Conservation (phyloP, 2,888 invertebrate genomes). For the Synanthedon andrenaeformis region DNA sequence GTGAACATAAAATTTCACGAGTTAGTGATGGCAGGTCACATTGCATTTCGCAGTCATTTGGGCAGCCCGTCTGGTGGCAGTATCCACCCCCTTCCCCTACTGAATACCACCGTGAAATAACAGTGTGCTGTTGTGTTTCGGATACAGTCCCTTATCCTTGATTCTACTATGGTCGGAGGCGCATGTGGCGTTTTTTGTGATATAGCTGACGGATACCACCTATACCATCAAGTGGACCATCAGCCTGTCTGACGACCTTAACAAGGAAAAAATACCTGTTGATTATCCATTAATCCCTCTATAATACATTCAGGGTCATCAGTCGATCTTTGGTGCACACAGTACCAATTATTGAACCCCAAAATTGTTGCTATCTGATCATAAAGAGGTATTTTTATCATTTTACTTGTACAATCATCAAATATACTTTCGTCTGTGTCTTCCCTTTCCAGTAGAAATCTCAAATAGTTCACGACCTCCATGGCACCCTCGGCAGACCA, state of each 20-base stretch:
- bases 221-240: neutral
- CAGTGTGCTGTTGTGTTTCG: too few species aligned
- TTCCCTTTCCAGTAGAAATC: constrained; percentile 42
- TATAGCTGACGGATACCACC: too few species aligned
- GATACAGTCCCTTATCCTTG: too few species aligned
- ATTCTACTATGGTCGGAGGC: too few species aligned
- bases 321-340: constrained; percentile 66
- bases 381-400: constrained; percentile 74
- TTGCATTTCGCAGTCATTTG: too few species aligned
- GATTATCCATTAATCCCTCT: constrained; percentile 65
- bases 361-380: constrained; percentile 71
- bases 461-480: constrained; percentile 62
- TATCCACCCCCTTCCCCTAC: too few species aligned
- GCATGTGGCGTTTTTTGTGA: too few species aligned
- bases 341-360: constrained; percentile 71
- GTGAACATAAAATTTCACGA: too few species aligned
- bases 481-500: constrained; percentile 71
- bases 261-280: constrained; percentile 38
- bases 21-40: too few species aligned
- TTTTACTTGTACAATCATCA: constrained; percentile 66
- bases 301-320: constrained; percentile 67
- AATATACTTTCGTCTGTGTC: constrained; percentile 50
- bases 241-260: neutral
- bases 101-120: too few species aligned
- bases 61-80: too few species aligned